Conservation (phyloP, 1,140 invertebrate genomes). For the Drosophila novamexicana region DNA sequence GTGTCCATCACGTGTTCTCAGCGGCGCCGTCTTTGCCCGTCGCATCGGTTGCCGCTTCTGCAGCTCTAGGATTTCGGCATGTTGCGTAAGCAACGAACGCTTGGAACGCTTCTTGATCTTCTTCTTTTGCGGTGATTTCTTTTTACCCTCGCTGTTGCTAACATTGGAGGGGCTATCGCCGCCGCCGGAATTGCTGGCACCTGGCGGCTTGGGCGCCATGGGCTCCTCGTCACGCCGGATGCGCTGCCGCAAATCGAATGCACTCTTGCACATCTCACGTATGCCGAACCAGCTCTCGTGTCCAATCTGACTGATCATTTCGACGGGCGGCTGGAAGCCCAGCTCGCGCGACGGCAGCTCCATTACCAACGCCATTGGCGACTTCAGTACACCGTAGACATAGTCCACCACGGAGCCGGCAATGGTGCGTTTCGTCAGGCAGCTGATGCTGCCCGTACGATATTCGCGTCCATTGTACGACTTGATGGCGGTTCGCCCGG, state of each 20-base stretch:
- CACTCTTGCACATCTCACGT: conserved; percentile 79
- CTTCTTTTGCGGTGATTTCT: conserved; percentile 41
- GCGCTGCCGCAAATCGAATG: conserved; percentile 54
- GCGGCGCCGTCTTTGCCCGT: conserved; percentile 24
- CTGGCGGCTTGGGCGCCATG: conserved; percentile 19
- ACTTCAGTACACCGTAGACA: conserved; percentile 87
- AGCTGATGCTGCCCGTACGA: conserved; percentile 73
- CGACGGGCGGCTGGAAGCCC: conserved; percentile 88
- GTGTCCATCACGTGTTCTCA: conserved; percentile 10
- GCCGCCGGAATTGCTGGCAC: neutral
- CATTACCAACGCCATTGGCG: conserved; percentile 89
- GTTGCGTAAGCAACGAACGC: conserved; percentile 28
- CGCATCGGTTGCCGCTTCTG: conserved; percentile 26
- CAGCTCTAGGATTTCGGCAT: conserved; percentile 43
- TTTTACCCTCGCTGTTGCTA: neutral
- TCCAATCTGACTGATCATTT: conserved; percentile 87
- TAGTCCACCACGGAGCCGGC: conserved; percentile 90
- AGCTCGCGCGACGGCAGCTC: conserved; percentile 87
- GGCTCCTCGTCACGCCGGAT: conserved; percentile 57
- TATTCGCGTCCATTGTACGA: conserved; percentile 85
- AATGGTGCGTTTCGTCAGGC: conserved; percentile 85
- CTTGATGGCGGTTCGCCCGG: conserved; percentile 85
- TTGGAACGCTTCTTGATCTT: conserved; percentile 46
- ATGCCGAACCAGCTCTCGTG: conserved; percentile 85
- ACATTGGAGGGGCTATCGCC: neutral